Evolutionary conservation across 2,113 vertebrate genomes (phyloP), one percentile per base, ranked within the genome.

Genomic region (Scophthalmus maximus): DNA sequence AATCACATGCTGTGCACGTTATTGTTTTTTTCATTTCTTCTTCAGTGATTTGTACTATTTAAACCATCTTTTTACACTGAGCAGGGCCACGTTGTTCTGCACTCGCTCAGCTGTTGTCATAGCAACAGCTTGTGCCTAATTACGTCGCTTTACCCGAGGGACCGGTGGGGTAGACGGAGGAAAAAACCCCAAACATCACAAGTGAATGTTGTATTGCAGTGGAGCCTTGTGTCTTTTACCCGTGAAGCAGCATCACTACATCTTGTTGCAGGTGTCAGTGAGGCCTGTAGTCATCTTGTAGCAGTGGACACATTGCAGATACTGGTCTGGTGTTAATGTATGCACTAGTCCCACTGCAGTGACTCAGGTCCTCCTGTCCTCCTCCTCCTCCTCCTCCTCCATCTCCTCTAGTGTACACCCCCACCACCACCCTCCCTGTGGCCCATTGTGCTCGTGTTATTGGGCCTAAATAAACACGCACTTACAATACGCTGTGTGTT

Each of bases 61-160:
- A 55, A 78, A 66, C n/a, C 1, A 32, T 46, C 47, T 53, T 32
- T 53, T 30, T 12, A 22, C 1, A 2, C 49, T 62, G 62, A 27
- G 2, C 11, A 42, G 17, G 26, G 23, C 38, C 42, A 23, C 6
- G 1, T 30, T 61, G 17, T 55, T 14, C 46, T 67, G 62, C 30
- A n/a, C 32, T 68, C 38, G 4, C 12, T 36, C 51, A 29, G 59
- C 52, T 40, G 84, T 86, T 3, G 76, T 62, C 81, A 85, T 84
- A 73, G 84, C 73, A 88, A 87, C 85, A 77, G 70, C 67, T 71
- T 83, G 56, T 10, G 10, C 29, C 59, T 68, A 55, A 86, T 87
- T 76, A 74, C 50, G n/a, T 32, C 1, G 51, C 4, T 2, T 53
- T 6, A 42, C 61, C 46, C 27, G 1, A 59, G 74, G 62, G 81